phyloP scores from a whole-genome alignment of 2,113 vertebrate species.

The Siniperca knerii region DNA sequence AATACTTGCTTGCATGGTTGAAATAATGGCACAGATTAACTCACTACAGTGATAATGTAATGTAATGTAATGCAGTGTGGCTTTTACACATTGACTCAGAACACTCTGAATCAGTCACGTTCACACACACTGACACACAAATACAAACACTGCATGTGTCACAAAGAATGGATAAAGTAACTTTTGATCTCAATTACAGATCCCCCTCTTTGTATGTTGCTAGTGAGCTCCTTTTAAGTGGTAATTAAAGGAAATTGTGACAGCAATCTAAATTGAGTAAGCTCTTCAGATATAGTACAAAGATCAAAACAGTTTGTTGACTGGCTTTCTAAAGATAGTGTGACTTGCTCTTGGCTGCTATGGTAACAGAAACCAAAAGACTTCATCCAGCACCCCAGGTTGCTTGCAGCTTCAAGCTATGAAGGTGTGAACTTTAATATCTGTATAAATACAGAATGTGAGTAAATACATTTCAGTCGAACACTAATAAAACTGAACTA shows the following conservation, averaged over 20 bases:
- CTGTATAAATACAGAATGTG: background rate
- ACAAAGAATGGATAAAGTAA: slow-evolving; percentile 6
- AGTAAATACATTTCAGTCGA: background rate
- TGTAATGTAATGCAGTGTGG: slow-evolving; percentile 15
- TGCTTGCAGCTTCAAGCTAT: slow-evolving; percentile 1
- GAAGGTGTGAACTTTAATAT: slow-evolving; percentile 12
- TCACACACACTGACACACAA: background rate
- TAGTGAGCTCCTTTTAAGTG: background rate
- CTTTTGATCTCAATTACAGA: background rate
- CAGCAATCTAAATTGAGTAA: slow-evolving; percentile 2
- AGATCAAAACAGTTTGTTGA: slow-evolving; percentile 22
- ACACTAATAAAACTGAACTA: background rate
- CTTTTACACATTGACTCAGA: slow-evolving; percentile 41
- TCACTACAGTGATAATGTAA: slow-evolving; percentile 34
- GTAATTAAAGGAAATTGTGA: slow-evolving; percentile 2
- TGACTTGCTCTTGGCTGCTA: slow-evolving; percentile 43
- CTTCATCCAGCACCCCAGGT: background rate
- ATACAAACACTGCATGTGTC: slow-evolving; percentile 17
- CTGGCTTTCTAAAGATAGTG: slow-evolving; percentile 33
- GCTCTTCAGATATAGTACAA: slow-evolving; percentile 11
- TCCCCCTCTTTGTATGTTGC: slow-evolving; percentile 3
- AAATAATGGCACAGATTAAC: slow-evolving; percentile 18
- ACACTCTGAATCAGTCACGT: slow-evolving; percentile 18
- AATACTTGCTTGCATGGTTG: background rate
- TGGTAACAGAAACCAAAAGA: slow-evolving; percentile 47